Percentiles rank a stretch among this genome's conserved stretches.
These are phyloP conservation scores for Rambutsinella grinnellia DNA, from an alignment of 2,888 invertebrate genomes.

Conservation along the genomic window DNA sequence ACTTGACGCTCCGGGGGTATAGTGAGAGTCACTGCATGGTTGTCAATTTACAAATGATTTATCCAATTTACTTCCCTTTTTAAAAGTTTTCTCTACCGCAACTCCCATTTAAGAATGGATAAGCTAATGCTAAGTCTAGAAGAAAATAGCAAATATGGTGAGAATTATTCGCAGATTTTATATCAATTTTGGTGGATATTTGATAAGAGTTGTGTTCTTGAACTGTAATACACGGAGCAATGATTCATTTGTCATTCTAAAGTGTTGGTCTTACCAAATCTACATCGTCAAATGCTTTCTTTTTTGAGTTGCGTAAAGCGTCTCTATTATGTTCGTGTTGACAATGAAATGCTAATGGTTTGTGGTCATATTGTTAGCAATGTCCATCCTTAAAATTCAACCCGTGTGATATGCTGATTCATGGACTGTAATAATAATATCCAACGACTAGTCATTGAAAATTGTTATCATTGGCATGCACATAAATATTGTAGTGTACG, in stretches of 20 bases:
- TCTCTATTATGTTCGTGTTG: background rate
- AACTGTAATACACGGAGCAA: constrained; percentile 5
- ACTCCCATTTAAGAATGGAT: background rate
- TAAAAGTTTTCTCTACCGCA: background rate
- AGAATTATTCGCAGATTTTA: background rate
- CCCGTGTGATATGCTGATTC: too few species aligned
- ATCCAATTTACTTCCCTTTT: background rate
- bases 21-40: background rate
- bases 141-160: background rate
- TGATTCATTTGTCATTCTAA: constrained; percentile 29
- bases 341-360: background rate
- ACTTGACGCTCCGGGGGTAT: background rate
- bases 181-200: background rate
- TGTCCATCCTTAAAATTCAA: background rate
- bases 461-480: background rate
- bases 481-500: background rate
- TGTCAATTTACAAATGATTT: background rate
- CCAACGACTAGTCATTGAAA: constrained; percentile 21
- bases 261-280: too few species aligned
- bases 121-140: background rate
- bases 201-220: background rate
- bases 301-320: too few species aligned
- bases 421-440: constrained; percentile 17
- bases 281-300: too few species aligned
- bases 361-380: background rate